Evolutionary conservation across 2,113 vertebrate species (phyloP).

Genomic region (Oncorhynchus nerka): DNA sequence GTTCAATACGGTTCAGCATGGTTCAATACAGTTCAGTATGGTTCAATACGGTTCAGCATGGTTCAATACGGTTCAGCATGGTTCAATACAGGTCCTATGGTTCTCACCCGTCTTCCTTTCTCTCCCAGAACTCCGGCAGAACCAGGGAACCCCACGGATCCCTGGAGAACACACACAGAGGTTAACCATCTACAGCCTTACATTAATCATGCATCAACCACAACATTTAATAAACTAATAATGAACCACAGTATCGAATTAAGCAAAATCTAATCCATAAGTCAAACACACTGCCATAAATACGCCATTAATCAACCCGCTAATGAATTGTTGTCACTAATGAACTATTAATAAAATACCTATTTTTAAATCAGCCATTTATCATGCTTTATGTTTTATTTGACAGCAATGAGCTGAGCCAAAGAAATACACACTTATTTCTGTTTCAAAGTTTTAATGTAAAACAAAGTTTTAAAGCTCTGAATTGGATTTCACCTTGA

Average conservation of each 20-base stretch:
- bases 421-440: conserved; percentile 32
- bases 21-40: neutral
- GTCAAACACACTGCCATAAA: conserved; percentile 61
- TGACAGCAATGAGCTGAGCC: conserved; percentile 49
- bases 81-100: neutral
- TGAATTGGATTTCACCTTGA: conserved; percentile 58
- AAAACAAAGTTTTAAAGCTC: no score
- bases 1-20: neutral
- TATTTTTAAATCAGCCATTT: conserved; percentile 60
- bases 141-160: conserved; percentile 83
- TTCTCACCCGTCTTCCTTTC: conserved; percentile 89
- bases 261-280: conserved; percentile 65
- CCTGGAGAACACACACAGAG: conserved; percentile 72
- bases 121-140: conserved; percentile 77
- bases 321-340: conserved; percentile 69
- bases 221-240: conserved; percentile 68
- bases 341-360: conserved; percentile 73
- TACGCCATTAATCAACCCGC: conserved; percentile 63
- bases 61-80: neutral
- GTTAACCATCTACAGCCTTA: conserved; percentile 64
- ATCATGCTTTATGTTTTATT: conserved; percentile 67
- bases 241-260: conserved; percentile 72
- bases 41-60: neutral
- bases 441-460: neutral
- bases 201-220: conserved; percentile 62